phyloP scores from a whole-genome alignment of 1,140 invertebrate genomes.

The Drosophila ohnishii region DNA sequence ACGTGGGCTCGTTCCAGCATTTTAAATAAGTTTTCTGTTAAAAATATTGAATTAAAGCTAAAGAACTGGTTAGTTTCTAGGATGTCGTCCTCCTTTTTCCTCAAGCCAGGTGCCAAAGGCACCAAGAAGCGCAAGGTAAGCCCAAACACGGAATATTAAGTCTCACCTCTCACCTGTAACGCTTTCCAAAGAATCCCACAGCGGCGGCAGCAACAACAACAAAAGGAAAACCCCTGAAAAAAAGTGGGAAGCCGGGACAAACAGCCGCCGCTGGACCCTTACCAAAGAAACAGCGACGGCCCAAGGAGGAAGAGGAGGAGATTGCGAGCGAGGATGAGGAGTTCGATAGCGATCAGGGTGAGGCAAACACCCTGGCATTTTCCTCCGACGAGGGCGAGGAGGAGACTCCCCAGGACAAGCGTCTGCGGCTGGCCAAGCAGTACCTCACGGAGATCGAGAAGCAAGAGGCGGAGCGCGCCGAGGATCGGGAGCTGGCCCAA shows the following conservation, averaged over 20 bases:
- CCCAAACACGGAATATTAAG: background rate
- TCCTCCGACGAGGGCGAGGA: conserved; percentile 87
- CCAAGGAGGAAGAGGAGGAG: conserved; percentile 83
- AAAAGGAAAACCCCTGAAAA: conserved; percentile 57
- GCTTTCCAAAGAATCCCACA: conserved; percentile 71
- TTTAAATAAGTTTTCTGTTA: conserved; percentile 39
- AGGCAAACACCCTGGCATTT: conserved; percentile 84
- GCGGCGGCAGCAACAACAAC: conserved; percentile 58
- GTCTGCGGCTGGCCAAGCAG: conserved; percentile 92
- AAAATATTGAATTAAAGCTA: conserved; percentile 38
- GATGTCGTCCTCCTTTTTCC: conserved; percentile 85
- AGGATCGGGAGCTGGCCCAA: conserved; percentile 87
- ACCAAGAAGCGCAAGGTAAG: conserved; percentile 85
- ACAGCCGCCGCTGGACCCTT: conserved; percentile 32
- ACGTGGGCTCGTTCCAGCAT: conserved; percentile 55
- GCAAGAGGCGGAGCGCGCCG: conserved; percentile 89
- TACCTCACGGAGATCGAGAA: conserved; percentile 94
- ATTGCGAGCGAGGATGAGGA: conserved; percentile 84
- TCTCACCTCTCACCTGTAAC: conserved; percentile 8
- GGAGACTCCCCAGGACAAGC: conserved; percentile 95
- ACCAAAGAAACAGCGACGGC: conserved; percentile 62
- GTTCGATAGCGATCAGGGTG: conserved; percentile 83
- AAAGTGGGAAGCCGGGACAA: conserved; percentile 51
- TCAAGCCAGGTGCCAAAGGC: conserved; percentile 84
- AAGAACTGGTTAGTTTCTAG: background rate